A percentile compares a stretch with the other conserved stretches of the same genome.
These are phyloP conservation scores for Orchesellides sinensis DNA, from an alignment of 2,888 invertebrate genomes.

Conservation along the genomic window DNA sequence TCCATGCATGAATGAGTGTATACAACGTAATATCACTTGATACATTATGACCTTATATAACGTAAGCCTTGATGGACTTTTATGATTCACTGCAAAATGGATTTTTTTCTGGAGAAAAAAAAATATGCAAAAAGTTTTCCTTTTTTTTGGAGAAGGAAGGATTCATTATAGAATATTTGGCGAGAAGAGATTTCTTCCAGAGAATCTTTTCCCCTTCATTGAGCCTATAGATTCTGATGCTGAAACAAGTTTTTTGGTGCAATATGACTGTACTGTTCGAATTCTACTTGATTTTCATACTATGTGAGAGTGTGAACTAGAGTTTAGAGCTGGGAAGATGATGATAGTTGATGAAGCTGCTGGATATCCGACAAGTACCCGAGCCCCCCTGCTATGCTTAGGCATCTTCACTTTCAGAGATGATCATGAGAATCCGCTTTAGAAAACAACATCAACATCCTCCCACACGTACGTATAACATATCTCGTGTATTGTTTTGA, in stretches of 20 bases:
- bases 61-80: conserved; percentile 11
- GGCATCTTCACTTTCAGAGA: conserved; percentile 14
- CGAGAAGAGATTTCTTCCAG: not conserved
- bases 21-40: no score
- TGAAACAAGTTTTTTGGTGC: no score
- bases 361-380: conserved; percentile 40
- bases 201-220: not conserved
- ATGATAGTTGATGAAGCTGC: conserved; percentile 39
- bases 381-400: conserved; percentile 48
- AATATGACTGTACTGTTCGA: no score
- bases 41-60: no score
- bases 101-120: conserved; percentile 3
- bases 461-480: no score
- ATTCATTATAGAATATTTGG: conserved; percentile 18
- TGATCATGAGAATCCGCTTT: not conserved
- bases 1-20: not conserved
- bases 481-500: no score
- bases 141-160: not conserved
- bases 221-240: no score
- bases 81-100: conserved; percentile 43
- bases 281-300: no score
- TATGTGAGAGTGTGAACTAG: no score
- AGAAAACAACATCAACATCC: not conserved
- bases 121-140: conserved; percentile 8
- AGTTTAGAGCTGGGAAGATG: not conserved